These are phyloP conservation scores for Nesogale talazaci DNA, from an alignment of 2,113 vertebrate species.

Conservation along the genomic window DNA sequence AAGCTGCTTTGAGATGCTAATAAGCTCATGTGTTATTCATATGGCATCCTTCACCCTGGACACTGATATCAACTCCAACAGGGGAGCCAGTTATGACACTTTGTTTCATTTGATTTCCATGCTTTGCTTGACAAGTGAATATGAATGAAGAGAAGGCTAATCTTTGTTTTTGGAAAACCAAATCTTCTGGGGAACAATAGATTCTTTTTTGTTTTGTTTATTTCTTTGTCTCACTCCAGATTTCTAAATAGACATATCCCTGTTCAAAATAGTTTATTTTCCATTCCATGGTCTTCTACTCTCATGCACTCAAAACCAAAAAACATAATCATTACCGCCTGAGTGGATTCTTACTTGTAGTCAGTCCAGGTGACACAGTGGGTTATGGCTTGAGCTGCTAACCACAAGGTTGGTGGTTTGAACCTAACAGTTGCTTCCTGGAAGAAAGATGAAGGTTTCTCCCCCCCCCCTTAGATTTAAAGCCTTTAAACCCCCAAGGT, in stretches of 20 bases:
- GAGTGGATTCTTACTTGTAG: not conserved
- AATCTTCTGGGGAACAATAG: constrained; percentile 29
- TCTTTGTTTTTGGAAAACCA: constrained; percentile 63
- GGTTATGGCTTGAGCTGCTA: no score
- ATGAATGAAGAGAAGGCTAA: constrained; percentile 66
- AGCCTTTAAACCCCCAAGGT: no score
- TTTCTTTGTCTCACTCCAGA: not conserved
- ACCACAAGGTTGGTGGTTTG: no score
- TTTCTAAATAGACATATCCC: constrained; percentile 17
- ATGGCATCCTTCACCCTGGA: constrained; percentile 61
- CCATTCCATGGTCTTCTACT: constrained; percentile 6
- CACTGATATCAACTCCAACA: constrained; percentile 61
- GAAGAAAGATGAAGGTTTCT: no score
- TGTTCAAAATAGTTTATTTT: not conserved
- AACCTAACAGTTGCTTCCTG: no score
- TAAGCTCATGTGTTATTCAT: constrained; percentile 68
- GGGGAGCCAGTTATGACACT: constrained; percentile 66
- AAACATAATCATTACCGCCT: not conserved
- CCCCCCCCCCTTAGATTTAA: no score
- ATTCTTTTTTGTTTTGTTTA: not conserved
- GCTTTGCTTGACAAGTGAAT: constrained; percentile 57
- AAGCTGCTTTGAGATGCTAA: constrained; percentile 77
- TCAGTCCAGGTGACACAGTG: no score
- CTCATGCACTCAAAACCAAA: no score
- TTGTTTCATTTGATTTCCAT: constrained; percentile 77